Base-by-base conservation (phyloP, 2,888 invertebrate species). In the Cybosia mesomella region DNA sequence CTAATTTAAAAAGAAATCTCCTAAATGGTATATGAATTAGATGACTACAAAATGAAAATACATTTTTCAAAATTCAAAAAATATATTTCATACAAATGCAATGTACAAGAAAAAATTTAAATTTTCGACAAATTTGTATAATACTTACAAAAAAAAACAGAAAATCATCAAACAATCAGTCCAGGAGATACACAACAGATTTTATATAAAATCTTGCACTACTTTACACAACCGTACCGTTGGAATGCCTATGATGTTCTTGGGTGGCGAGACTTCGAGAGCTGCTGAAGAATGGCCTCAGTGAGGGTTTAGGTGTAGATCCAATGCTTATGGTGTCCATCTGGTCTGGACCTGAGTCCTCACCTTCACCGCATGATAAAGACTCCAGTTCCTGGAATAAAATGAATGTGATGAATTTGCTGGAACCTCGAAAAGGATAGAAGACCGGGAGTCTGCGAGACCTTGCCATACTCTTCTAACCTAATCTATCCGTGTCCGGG, bases 241-340 rank as follows among this genome's bases (percentile, higher is more conserved):
- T 94, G 85, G 94, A 93, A 86, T 93, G 94, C 81, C 95, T 87
- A 73, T 94, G 93, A 68, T 92, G 93, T 21, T 95, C 94, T 86
- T 94, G 93, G 75, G 93, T 94, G 82, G 97, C 95, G 80, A 98
- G 96, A 80, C 97, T 98, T 77, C 97, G 95, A 79, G 98, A 98
- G 91, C 98, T 98, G 87, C 98, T 98, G 95, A 99, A 99, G 95
- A 99, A 99, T 7, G 99, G 99, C 86, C 98, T 95, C 76, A 99
- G 95, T 79, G 98, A 98, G 59, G 99, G 99, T 91, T 99, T 99
- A 22, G 99, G 99, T 59, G 99, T 99, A 80, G 99, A 99, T 75
- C 98, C 98, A 86, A 99, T 98, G 88, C 98, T 99, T 96, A 99
- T 97, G 64, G 98, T 99, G 92, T 99, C 99, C 95, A 98, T 96